Percentiles rank a stretch among this genome's conserved stretches.
Evolutionary conservation across 2,113 vertebrate species (phyloP).

Genomic region (Brachyistius frenatus): DNA sequence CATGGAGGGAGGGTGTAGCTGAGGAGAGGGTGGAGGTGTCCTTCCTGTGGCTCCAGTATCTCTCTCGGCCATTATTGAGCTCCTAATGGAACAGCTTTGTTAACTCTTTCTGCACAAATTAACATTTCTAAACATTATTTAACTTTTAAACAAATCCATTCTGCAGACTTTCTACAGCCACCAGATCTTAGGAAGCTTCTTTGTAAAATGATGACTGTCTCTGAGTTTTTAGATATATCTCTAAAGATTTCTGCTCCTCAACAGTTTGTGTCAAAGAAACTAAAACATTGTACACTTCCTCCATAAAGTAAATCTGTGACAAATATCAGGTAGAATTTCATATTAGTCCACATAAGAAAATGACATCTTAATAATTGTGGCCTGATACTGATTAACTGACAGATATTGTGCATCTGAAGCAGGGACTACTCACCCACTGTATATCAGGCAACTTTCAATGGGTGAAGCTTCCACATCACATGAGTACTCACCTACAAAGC

Average conservation of each 20-base stretch:
- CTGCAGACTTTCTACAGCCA: no score
- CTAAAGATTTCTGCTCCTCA: no score
- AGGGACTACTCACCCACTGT: constrained; percentile 88
- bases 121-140: not conserved
- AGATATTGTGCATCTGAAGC: not conserved
- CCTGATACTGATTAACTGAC: not conserved
- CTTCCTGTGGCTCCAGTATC: constrained; percentile 83
- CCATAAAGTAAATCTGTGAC: not conserved
- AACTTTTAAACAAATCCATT: no score
- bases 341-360: not conserved
- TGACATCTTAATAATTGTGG: not conserved
- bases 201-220: no score
- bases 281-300: no score
- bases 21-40: constrained; percentile 86
- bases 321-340: not conserved
- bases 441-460: constrained; percentile 88
- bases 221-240: no score
- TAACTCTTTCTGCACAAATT: not conserved
- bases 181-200: no score
- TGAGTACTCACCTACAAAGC: constrained; percentile 85
- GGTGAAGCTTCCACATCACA: constrained; percentile 85
- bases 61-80: constrained; percentile 84
- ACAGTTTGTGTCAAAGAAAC: no score
- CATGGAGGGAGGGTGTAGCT: constrained; percentile 84
- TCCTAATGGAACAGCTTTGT: constrained; percentile 70